Evolutionary conservation across 2,797 vertebrate species (phyloP).

Genomic region (Fistularia commersonii): DNA sequence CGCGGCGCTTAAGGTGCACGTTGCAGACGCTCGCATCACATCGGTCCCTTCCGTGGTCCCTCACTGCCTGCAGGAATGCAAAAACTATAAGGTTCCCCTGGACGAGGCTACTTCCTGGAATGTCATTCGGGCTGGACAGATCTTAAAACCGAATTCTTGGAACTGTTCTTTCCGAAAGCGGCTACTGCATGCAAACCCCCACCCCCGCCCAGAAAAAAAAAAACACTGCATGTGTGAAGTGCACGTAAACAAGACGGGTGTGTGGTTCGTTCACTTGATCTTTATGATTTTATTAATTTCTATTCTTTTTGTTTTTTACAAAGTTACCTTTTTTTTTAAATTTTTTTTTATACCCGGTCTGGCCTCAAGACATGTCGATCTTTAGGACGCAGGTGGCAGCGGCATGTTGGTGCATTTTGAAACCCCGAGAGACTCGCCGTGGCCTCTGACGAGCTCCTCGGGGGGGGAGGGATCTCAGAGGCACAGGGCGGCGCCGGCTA

Average conservation of each 20-base stretch:
- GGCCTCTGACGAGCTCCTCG: conserved; percentile 60
- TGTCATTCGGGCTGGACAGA: too few species aligned
- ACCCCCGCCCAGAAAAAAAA: too few species aligned
- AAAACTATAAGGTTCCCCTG: too few species aligned
- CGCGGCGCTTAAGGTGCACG: too few species aligned
- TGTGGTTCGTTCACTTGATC: conserved; percentile 36
- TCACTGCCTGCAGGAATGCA: too few species aligned
- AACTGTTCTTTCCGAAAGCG: too few species aligned
- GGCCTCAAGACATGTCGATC: conserved; percentile 43
- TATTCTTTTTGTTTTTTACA: too few species aligned
- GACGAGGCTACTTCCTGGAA: too few species aligned
- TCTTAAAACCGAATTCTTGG: too few species aligned
- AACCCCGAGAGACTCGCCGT: too few species aligned
- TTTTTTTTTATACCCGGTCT: conserved; percentile 25
- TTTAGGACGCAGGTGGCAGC: conserved; percentile 52
- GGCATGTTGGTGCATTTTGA: conserved; percentile 56
- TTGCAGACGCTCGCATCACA: too few species aligned
- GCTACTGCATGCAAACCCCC: conserved; percentile 34
- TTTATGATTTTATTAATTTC: conserved; percentile 7
- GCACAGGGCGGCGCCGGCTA: conserved; percentile 55
- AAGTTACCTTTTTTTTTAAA: conserved; percentile 1
- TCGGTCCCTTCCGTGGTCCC: too few species aligned
- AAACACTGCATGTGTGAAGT: conserved; percentile 43
- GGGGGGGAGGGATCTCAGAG: conserved; percentile 51
- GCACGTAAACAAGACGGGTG: conserved; percentile 22